Conservation (phyloP, 1,140 invertebrate species). For the Drosophila malerkotliana region DNA sequence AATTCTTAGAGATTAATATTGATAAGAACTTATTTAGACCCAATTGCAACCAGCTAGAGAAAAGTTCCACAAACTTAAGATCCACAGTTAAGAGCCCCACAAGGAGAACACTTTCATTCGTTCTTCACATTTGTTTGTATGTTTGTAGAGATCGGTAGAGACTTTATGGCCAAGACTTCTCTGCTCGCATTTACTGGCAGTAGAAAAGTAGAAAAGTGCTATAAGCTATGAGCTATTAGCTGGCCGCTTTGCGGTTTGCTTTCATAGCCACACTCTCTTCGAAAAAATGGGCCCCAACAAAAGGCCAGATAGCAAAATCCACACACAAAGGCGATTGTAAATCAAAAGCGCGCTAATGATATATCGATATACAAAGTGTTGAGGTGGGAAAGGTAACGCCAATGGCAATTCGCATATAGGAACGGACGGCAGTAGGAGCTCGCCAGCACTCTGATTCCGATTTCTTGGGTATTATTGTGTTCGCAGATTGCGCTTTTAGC, state of each 20-base stretch:
- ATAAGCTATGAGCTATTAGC: constrained; percentile 42
- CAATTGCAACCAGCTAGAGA: constrained; percentile 1
- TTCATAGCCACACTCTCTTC: constrained; percentile 37
- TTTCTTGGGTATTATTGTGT: constrained; percentile 50
- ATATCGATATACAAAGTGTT: constrained; percentile 68
- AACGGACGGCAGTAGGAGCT: constrained; percentile 26
- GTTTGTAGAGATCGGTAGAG: constrained; percentile 9
- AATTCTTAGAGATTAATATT: background rate
- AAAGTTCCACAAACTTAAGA: constrained; percentile 4
- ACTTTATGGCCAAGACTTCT: constrained; percentile 13
- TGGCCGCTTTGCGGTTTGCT: constrained; percentile 40
- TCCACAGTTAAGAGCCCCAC: constrained; percentile 23
- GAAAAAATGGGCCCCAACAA: constrained; percentile 54
- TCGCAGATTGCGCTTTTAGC: constrained; percentile 34
- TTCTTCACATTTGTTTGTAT: constrained; percentile 56
- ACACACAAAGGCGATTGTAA: constrained; percentile 71
- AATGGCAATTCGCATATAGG: constrained; percentile 5
- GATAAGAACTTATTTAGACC: background rate
- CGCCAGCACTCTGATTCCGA: constrained; percentile 45
- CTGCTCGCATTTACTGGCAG: constrained; percentile 26
- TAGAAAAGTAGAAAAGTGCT: constrained; percentile 58
- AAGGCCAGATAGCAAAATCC: constrained; percentile 46
- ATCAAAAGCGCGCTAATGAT: constrained; percentile 78
- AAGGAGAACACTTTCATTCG: constrained; percentile 75
- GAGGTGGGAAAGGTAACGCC: constrained; percentile 39